phyloP scores from a whole-genome alignment of 2,888 invertebrate species.

The Gibbula magus region DNA sequence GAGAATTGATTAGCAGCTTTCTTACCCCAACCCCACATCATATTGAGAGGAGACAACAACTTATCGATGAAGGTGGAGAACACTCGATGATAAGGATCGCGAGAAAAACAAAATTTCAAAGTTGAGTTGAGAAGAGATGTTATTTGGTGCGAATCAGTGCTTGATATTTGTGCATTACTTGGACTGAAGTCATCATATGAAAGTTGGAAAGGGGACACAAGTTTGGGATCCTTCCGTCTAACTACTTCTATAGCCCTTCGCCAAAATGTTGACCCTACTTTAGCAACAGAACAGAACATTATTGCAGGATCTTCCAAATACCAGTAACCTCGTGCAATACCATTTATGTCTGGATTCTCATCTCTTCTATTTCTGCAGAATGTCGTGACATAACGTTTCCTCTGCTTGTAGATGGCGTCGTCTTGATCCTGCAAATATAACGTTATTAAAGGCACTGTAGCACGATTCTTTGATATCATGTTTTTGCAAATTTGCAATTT shows the following conservation, averaged over 20 bases:
- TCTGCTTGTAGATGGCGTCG: neutral
- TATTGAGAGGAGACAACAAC: neutral
- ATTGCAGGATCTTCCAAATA: neutral
- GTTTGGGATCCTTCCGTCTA: neutral
- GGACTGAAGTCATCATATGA: neutral
- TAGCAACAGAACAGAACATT: neutral
- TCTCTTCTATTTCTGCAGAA: neutral
- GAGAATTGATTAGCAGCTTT: too few species aligned
- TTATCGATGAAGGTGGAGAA: neutral
- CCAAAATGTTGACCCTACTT: neutral
- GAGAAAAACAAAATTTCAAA: neutral
- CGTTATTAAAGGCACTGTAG: too few species aligned
- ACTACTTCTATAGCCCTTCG: neutral
- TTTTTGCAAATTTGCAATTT: too few species aligned
- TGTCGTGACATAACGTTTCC: neutral
- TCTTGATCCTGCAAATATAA: neutral
- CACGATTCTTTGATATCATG: too few species aligned
- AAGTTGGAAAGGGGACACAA: conserved; percentile 3
- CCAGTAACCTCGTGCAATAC: neutral
- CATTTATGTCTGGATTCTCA: neutral
- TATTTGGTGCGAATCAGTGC: neutral
- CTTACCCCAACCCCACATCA: neutral
- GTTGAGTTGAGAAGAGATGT: neutral
- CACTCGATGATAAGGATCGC: neutral
- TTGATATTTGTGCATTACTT: too few species aligned